Percentiles rank a stretch among this genome's conserved stretches.
Conservation (phyloP, 2,888 invertebrate species). For the Macrophya alboannulata region DNA sequence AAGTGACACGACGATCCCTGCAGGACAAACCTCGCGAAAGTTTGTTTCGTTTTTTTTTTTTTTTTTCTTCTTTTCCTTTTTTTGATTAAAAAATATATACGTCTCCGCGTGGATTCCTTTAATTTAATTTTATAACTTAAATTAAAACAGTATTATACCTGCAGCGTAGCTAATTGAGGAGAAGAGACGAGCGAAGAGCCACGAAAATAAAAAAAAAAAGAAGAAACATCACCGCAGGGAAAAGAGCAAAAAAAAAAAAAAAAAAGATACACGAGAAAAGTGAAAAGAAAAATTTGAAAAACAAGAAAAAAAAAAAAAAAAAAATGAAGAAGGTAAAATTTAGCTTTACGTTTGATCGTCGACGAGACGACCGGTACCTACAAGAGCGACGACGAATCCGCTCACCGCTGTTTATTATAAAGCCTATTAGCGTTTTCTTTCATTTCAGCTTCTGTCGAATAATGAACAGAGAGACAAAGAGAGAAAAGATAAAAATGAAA, state of each 20-base stretch:
- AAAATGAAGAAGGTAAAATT: constrained; percentile 47
- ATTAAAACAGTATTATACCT: not conserved
- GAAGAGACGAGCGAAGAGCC: not conserved
- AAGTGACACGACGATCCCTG: not conserved
- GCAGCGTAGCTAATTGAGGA: not conserved
- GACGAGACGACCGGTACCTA: constrained; percentile 28
- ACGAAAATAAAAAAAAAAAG: not conserved
- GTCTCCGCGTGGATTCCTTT: not conserved
- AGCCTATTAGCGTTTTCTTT: constrained; percentile 4
- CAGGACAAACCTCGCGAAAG: not conserved
- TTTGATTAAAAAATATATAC: not conserved
- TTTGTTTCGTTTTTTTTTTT: no score
- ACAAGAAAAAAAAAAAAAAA: constrained; percentile 52
- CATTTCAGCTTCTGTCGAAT: not conserved
- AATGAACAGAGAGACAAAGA: not conserved
- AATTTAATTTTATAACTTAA: not conserved
- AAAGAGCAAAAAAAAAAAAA: constrained; percentile 24
- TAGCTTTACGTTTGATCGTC: constrained; percentile 24
- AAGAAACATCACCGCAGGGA: not conserved
- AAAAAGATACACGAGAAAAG: constrained; percentile 51
- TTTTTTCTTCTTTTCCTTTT: not conserved
- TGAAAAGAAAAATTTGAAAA: constrained; percentile 57
- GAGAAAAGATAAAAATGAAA: not conserved
- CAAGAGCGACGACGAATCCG: not conserved
- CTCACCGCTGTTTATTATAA: not conserved